Evolutionary conservation across 2,888 invertebrate genomes (phyloP).

Genomic region (Xylota segnis): DNA sequence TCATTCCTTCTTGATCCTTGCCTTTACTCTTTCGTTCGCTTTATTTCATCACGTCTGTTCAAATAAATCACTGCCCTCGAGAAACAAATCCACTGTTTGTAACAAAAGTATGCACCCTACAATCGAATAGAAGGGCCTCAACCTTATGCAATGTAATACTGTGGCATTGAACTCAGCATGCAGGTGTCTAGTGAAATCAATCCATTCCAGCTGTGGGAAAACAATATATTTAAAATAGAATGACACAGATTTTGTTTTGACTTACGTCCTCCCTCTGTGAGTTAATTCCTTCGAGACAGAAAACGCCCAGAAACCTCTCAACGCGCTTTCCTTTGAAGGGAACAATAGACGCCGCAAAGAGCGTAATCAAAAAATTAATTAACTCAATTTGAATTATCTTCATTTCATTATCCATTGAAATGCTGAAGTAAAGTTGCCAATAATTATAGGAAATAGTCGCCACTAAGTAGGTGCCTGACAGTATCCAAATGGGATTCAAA

Average conservation of each 20-base stretch:
- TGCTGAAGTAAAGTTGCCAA: conserved; percentile 22
- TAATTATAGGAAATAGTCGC: conserved; percentile 7
- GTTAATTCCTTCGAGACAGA: background rate
- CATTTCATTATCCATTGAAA: background rate
- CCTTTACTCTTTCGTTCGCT: too few species aligned
- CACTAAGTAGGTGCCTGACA: conserved; percentile 1
- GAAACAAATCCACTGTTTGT: conserved; percentile 6
- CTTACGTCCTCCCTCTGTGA: conserved; percentile 29
- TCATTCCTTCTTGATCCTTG: too few species aligned
- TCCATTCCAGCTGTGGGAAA: conserved; percentile 32
- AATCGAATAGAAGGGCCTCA: conserved; percentile 17
- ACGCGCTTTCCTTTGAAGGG: conserved; percentile 31
- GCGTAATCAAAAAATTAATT: conserved; percentile 6
- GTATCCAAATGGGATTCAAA: conserved; percentile 11
- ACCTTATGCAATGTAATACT: background rate
- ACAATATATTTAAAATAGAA: background rate
- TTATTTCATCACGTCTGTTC: background rate
- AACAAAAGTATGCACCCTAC: conserved; percentile 5
- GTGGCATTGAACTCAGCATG: background rate
- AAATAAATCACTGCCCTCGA: conserved; percentile 5
- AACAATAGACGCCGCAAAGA: conserved; percentile 31
- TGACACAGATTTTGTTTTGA: background rate
- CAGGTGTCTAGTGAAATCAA: background rate
- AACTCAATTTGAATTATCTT: background rate
- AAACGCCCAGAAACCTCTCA: conserved; percentile 3